Evolutionary conservation across 2,797 vertebrate genomes (phyloP).

Genomic region (Nasua narica): DNA sequence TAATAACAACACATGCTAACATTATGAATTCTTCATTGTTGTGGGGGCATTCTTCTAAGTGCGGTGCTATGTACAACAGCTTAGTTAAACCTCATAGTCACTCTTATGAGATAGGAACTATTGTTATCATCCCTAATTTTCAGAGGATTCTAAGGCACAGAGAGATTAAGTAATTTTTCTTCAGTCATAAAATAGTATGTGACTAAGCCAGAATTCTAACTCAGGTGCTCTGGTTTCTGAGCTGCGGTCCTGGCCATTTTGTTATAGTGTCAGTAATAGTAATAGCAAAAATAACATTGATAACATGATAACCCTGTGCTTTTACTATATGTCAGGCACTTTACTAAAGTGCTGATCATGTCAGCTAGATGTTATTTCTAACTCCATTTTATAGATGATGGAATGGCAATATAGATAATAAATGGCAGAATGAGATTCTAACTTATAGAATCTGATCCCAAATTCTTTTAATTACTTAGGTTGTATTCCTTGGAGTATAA

Average conservation of each 20-base stretch:
- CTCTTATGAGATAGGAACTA: not conserved
- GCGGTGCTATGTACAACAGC: not conserved
- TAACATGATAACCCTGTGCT: not conserved
- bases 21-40: not conserved
- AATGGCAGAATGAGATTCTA: not conserved
- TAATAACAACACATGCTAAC: not conserved
- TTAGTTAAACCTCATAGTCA: not conserved
- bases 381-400: not conserved
- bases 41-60: not conserved
- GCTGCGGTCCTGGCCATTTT: constrained; percentile 3
- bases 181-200: not conserved
- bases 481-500: not conserved
- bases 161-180: not conserved
- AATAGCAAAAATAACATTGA: not conserved
- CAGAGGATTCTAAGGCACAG: not conserved
- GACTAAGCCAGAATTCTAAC: not conserved
- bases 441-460: not conserved
- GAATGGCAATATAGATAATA: not conserved
- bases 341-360: not conserved
- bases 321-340: not conserved
- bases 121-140: not conserved
- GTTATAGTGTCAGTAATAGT: not conserved
- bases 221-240: not conserved
- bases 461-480: not conserved
- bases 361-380: not conserved